Evolutionary conservation across 2,888 invertebrate species (phyloP), one percentile per base, ranked within the genome.

Genomic region (Caenorhabditis sp.): DNA sequence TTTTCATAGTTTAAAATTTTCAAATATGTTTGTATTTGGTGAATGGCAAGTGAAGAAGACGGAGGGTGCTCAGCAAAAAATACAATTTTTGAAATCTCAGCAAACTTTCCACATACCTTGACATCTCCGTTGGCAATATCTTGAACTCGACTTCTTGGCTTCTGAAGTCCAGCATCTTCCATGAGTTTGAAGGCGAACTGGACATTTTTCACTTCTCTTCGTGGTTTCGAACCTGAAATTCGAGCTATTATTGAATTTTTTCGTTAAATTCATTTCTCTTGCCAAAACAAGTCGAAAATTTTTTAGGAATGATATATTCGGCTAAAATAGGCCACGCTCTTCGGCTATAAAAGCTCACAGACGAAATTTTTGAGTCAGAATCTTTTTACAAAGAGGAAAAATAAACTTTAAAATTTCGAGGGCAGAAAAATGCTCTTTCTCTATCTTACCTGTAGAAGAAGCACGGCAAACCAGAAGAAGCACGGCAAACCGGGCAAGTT

Each of bases 161-260:
- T 87, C 31, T 84, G 80, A 38, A 87, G 76, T 1, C 85, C 87
- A 27, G 85, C 85, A 49, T 87, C 86, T 53, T 83, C 94, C 97
- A 99, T 99, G 75, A 99, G 90, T 86, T 97, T 95, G 89, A 97
- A 99, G 0, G 97, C 94, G 89, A 99, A 95, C 0, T 92, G 91
- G 1, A 99, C 97, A 90, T 99, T 99, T 88, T 95, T 95, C 1
- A 97, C 93, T 90, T 87, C 56, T 87, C 84, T 59, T 87, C 86
- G 65, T 83, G 77, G 27, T 61, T 67, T 26, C 69, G 60, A 38
- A 79, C 81, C 70, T 76, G 52, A 31, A 69, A 64, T 31, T n/a
- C n/a, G n/a, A n/a, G n/a, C n/a, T n/a, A n/a, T n/a, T n/a, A n/a
- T n/a, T n/a, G n/a, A n/a, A n/a, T n/a, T n/a, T 36, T 36, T 36